These are phyloP conservation scores for Ianthella basta DNA, from an alignment of 37 sponge, comb jelly and placozoan species.

Conservation along the genomic window DNA sequence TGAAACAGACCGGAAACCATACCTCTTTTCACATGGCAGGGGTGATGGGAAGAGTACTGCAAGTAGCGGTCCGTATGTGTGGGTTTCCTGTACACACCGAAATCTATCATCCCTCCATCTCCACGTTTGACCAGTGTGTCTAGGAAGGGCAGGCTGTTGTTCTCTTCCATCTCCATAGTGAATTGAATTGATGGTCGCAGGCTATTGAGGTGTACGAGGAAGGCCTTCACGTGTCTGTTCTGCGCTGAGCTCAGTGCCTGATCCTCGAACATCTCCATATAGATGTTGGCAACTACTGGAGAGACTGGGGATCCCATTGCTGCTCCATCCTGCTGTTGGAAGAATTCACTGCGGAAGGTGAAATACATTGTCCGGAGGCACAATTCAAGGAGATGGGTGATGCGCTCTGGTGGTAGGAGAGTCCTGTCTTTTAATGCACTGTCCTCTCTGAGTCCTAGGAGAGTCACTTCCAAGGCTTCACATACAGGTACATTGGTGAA, in stretches of 20 bases:
- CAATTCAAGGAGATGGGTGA: slow-evolving; percentile 31
- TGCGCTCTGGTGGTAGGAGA: neutral
- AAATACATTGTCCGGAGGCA: slow-evolving; percentile 29
- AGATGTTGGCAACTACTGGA: slow-evolving; percentile 38
- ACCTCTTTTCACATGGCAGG: slow-evolving; percentile 1
- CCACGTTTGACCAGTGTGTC: neutral
- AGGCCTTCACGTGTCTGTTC: neutral
- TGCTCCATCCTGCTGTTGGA: slow-evolving; percentile 22
- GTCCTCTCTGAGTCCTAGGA: neutral
- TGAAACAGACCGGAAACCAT: neutral
- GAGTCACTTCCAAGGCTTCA: neutral
- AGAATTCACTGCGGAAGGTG: neutral
- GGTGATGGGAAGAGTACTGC: slow-evolving; percentile 7
- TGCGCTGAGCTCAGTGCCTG: neutral
- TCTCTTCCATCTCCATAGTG: slow-evolving; percentile 8
- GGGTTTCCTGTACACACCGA: slow-evolving; percentile 7
- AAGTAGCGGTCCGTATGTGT: slow-evolving; percentile 18
- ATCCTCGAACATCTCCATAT: slow-evolving; percentile 40
- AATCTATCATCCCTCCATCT: neutral
- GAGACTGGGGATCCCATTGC: slow-evolving; percentile 50
- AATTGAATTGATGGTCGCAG: slow-evolving; percentile 8
- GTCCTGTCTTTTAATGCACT: slow-evolving; percentile 12
- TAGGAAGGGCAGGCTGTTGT: slow-evolving; percentile 23
- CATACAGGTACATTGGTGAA: slow-evolving; percentile 1
- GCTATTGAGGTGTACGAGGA: neutral